A percentile compares a stretch with the other conserved stretches of the same genome.
phyloP scores from a whole-genome alignment of 2,113 vertebrate species.

The Pantherophis guttatus region DNA sequence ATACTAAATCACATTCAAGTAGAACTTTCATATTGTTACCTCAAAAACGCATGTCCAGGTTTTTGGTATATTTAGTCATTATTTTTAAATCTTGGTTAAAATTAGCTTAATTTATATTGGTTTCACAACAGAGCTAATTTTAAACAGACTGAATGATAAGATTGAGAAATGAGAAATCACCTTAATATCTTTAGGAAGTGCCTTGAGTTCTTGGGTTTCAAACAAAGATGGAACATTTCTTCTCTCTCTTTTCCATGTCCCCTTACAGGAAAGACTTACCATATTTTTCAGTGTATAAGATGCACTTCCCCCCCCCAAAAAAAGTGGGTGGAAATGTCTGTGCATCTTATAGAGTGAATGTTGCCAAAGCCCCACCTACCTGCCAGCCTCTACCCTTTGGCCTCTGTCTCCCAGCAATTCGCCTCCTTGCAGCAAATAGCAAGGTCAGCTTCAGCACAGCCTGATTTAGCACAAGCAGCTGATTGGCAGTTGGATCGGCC shows the following conservation, averaged over 20 bases:
- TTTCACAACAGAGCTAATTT: background rate
- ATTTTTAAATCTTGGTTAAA: background rate
- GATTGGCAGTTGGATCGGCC: too few species aligned
- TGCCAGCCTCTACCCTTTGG: too few species aligned
- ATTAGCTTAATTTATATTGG: background rate
- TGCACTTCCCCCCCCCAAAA: too few species aligned
- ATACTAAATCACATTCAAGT: background rate
- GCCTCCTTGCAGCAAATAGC: too few species aligned
- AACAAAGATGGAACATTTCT: background rate
- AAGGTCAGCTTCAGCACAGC: too few species aligned
- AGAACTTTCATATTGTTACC: background rate
- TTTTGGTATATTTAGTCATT: background rate
- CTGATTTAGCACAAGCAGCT: too few species aligned
- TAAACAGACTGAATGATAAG: background rate
- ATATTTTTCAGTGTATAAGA: too few species aligned
- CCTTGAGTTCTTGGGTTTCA: background rate
- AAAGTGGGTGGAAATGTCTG: too few species aligned
- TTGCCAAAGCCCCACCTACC: too few species aligned
- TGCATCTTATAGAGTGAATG: too few species aligned
- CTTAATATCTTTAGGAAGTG: background rate
- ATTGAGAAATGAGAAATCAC: background rate
- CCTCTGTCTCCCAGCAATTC: too few species aligned
- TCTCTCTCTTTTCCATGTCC: background rate
- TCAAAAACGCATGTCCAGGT: background rate
- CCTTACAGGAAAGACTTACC: background rate